A percentile compares a stretch with the other conserved stretches of the same genome.
Conservation (phyloP, 2,888 invertebrate species). For the Xestobium rufovillosum region DNA sequence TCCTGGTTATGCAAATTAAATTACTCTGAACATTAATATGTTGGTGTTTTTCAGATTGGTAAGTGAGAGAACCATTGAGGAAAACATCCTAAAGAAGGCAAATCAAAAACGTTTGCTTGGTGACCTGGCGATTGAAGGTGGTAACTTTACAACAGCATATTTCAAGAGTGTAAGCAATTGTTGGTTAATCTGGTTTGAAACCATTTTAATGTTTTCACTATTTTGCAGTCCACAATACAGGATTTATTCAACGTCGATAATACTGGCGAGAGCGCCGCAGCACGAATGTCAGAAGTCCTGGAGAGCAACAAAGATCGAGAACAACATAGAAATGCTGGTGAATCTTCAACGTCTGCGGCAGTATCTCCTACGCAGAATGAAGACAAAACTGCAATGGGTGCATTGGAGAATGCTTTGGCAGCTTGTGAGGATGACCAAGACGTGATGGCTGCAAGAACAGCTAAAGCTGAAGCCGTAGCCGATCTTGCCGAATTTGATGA, state of each 20-base stretch:
- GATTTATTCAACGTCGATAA: slow-evolving; percentile 80
- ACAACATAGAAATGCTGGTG: slow-evolving; percentile 28
- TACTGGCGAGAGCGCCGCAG: slow-evolving; percentile 52
- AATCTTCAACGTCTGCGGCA: slow-evolving; percentile 22
- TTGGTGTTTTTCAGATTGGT: slow-evolving; percentile 67
- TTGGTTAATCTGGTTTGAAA: too few species aligned
- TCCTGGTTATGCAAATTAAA: too few species aligned
- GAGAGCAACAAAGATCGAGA: slow-evolving; percentile 43
- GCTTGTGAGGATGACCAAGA: slow-evolving; percentile 94
- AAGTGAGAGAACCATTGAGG: slow-evolving; percentile 95
- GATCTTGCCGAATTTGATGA: slow-evolving; percentile 95
- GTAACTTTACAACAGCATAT: slow-evolving; percentile 96
- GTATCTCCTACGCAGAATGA: slow-evolving; percentile 34
- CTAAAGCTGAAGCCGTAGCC: slow-evolving; percentile 81
- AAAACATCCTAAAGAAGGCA: slow-evolving; percentile 98
- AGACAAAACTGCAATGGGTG: slow-evolving; percentile 56
- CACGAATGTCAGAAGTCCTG: slow-evolving; percentile 51
- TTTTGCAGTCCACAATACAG: slow-evolving; percentile 72
- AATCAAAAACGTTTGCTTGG: slow-evolving; percentile 94
- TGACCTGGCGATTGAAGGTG: slow-evolving; percentile 96
- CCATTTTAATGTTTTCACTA: too few species aligned
- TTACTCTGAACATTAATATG: too few species aligned
- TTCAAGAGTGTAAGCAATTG: slow-evolving; percentile 72
- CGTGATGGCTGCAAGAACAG: slow-evolving; percentile 81
- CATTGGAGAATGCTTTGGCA: slow-evolving; percentile 74